Percentiles rank a stretch among this genome's conserved stretches.
These are phyloP conservation scores for Netelia inedita DNA, from an alignment of 2,888 invertebrate species.

Conservation along the genomic window DNA sequence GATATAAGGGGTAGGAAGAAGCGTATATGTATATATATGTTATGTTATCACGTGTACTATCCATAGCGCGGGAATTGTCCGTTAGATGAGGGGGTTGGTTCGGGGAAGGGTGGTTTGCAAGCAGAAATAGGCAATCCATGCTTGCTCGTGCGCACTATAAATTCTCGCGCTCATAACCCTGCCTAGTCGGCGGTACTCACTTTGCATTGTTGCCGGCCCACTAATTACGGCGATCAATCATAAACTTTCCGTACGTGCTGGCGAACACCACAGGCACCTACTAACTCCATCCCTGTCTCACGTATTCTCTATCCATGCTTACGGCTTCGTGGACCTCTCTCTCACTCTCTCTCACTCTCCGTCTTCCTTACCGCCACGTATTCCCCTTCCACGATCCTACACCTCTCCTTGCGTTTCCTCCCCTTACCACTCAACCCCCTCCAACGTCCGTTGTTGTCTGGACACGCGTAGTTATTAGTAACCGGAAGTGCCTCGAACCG, in stretches of 20 bases:
- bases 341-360: slow-evolving; percentile 16
- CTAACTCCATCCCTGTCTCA: slow-evolving; percentile 1
- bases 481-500: slow-evolving; percentile 66
- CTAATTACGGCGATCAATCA: slow-evolving; percentile 75
- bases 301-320: slow-evolving; percentile 38
- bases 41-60: slow-evolving; percentile 23
- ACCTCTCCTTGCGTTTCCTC: slow-evolving; percentile 17
- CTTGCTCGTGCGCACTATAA: slow-evolving; percentile 64
- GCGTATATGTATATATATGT: not conserved
- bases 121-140: slow-evolving; percentile 52
- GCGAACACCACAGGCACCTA: slow-evolving; percentile 45
- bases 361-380: not conserved
- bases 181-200: slow-evolving; percentile 71
- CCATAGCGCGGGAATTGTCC: slow-evolving; percentile 55
- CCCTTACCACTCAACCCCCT: slow-evolving; percentile 1
- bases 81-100: slow-evolving; percentile 8
- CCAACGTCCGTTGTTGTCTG: slow-evolving; percentile 61
- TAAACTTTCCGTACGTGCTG: slow-evolving; percentile 71
- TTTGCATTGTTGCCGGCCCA: slow-evolving; percentile 73
- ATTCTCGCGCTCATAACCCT: slow-evolving; percentile 68
- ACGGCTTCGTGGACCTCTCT: slow-evolving; percentile 39
- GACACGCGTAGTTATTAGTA: slow-evolving; percentile 69
- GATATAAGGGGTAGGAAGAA: not conserved
- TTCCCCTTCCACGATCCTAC: not conserved
- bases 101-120: not conserved